phyloP scores from a whole-genome alignment of 1,140 invertebrate species.

The Drosophila persimilis region DNA sequence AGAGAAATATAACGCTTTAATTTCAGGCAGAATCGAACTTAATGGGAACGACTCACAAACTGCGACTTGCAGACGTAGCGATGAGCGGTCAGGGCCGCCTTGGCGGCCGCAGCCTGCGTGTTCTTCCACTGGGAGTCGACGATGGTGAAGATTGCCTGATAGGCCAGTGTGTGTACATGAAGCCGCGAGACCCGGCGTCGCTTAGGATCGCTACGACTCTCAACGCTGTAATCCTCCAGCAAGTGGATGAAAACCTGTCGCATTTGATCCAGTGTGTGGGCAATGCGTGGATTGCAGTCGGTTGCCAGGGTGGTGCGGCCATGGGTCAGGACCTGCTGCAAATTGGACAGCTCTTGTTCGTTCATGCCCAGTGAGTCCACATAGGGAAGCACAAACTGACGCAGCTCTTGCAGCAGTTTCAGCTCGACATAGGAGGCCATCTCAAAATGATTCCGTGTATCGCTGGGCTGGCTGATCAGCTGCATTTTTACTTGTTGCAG shows the following conservation, averaged over 20 bases:
- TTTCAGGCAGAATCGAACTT: neutral
- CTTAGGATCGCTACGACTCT: slow-evolving; percentile 23
- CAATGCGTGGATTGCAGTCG: slow-evolving; percentile 91
- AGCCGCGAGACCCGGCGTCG: slow-evolving; percentile 88
- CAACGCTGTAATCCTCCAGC: slow-evolving; percentile 70
- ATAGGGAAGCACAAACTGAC: slow-evolving; percentile 88
- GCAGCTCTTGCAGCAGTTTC: slow-evolving; percentile 87
- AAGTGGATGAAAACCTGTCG: slow-evolving; percentile 87
- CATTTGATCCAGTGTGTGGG: slow-evolving; percentile 93
- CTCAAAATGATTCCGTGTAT: slow-evolving; percentile 92
- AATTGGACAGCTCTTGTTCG: slow-evolving; percentile 93
- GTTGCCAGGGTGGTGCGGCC: slow-evolving; percentile 90
- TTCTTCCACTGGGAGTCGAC: slow-evolving; percentile 88
- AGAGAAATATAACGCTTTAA: neutral
- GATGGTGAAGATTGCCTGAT: slow-evolving; percentile 91
- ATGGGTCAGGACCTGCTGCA: slow-evolving; percentile 88
- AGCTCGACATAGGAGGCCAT: slow-evolving; percentile 93
- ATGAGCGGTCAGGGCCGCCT: slow-evolving; percentile 92
- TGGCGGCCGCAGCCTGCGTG: slow-evolving; percentile 91
- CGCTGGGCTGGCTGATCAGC: slow-evolving; percentile 85
- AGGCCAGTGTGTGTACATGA: slow-evolving; percentile 94
- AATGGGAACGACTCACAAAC: slow-evolving; percentile 83
- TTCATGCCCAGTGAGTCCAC: slow-evolving; percentile 96
- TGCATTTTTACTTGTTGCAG: slow-evolving; percentile 88
- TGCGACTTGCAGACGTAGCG: slow-evolving; percentile 92